Evolutionary conservation across 2,888 invertebrate genomes (phyloP), one percentile per base, ranked within the genome.

Genomic region (Xanthostigma xanthostigma): DNA sequence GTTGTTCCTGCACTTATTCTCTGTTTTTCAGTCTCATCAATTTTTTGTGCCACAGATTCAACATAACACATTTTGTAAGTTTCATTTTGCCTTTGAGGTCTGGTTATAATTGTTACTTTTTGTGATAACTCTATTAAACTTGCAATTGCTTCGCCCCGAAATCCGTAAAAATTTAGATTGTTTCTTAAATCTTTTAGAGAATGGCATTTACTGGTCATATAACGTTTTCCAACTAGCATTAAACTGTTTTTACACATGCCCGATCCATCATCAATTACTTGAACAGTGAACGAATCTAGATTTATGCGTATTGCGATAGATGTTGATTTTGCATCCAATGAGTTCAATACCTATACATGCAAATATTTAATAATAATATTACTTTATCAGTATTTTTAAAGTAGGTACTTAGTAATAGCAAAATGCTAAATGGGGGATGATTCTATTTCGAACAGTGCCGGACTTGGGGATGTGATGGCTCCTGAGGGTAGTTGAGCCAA

Each of bases 221-320:
- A 74, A 53, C 76, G 74, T 54, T 69, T 63, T 11, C 82, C 86
- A 44, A 84, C 59, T 27, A 65, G 53, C 43, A 69, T 59, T 51
- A 87, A 68, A 59, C 80, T 74, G 33, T 64, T 58, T 55, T 67
- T 63, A 3, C 65, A 56, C 35, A 89, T 75, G 2, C 89, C 89
- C 55, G 53, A 56, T 2, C 88, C 88, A 69, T 88, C 85, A 61
- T 89, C 89, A 38, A 86, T 71, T 8, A 88, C 80, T 73, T 84
- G 83, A 54, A 89, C 71, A 54, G 71, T 72, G 56, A 72, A 73
- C 51, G 74, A 70, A 49, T 67, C 60, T 33, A 79, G 64, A 62
- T 84, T 69, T 27, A 87, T 61, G 58, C 84, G 70, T 46, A 87
- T 70, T 14, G 83, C 84, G 49, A 89, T 74, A 27, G 79, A 77